Evolutionary conservation across 64 coral and sea anemone species (phyloP), one percentile per base, ranked within the genome.

Genomic region (Acropora tenuis): DNA sequence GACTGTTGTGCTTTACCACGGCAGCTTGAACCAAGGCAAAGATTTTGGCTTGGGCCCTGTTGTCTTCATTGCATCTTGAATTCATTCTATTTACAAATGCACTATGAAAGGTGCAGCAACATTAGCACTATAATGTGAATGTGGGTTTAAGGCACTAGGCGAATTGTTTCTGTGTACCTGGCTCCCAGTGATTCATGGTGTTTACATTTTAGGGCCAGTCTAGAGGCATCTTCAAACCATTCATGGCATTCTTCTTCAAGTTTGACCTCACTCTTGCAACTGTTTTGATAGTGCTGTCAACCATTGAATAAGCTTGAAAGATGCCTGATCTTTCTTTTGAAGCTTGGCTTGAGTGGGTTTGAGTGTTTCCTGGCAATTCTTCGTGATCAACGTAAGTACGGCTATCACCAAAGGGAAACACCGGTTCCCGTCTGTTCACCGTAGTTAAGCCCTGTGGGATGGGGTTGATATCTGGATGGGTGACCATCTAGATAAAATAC

Each of bases 41-140:
- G 16, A 89, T 89, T 79, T 89, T 58, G 2, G 88, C 55, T 13
- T 76, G 76, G 46, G 74, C 88, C 75, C 88, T 48, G 67, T 89
- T 89, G 58, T 89, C 88, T 89, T 89, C 43, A 42, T 30, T 79
- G 42, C 55, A 82, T 59, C 50, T 83, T 73, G 15, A 48, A 72
- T 75, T 77, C 81, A 92, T 85, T 86, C 73, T 74, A 77, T 72
- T 48, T 77, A 86, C 48, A 92, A 86, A 82, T 92, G 90, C 48
- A 86, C 82, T 71, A 86, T 69, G 78, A 92, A 92, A 69, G 90
- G 90, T 48, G 78, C 61, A 59, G 90, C 81, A 78, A 68, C 74
- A 20, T 77, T 92, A 77, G n/a, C 75, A 78, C 90, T 48, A 92
- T 87, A 92, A 78, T 92, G 81, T 73, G 30, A 52, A 66, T 92